phyloP scores from a whole-genome alignment of 2,113 vertebrate genomes.

The Onychostoma macrolepis region DNA sequence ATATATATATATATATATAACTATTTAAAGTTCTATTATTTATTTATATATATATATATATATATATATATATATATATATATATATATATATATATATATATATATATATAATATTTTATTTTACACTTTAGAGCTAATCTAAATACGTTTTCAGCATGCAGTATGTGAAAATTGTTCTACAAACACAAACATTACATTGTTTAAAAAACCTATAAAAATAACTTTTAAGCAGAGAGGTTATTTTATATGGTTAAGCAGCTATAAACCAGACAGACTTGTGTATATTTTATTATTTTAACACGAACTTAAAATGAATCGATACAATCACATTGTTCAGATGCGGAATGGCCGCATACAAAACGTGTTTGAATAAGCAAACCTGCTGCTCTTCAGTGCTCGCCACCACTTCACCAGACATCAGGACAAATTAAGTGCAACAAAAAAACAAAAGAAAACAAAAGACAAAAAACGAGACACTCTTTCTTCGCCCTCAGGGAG shows the following conservation, averaged over 20 bases:
- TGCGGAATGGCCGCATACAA: not conserved
- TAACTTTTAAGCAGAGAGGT: not conserved
- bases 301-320: not conserved
- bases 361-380: slow-evolving; percentile 12
- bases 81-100: too few species aligned
- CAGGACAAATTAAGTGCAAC: not conserved
- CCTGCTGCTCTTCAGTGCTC: slow-evolving; percentile 54
- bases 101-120: too few species aligned
- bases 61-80: too few species aligned
- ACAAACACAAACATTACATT: too few species aligned
- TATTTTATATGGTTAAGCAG: not conserved
- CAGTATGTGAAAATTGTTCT: too few species aligned
- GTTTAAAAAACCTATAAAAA: not conserved
- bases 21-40: too few species aligned
- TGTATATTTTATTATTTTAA: not conserved
- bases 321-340: not conserved
- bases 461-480: not conserved
- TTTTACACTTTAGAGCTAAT: too few species aligned
- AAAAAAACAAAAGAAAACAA: slow-evolving; percentile 1
- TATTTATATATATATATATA: too few species aligned
- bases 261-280: not conserved
- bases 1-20: not conserved
- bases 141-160: too few species aligned
- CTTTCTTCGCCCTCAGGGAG: not conserved
- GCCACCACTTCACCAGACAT: slow-evolving; percentile 46